phyloP scores from a whole-genome alignment of 2,797 vertebrate genomes.

The Eulemur coronatus region DNA sequence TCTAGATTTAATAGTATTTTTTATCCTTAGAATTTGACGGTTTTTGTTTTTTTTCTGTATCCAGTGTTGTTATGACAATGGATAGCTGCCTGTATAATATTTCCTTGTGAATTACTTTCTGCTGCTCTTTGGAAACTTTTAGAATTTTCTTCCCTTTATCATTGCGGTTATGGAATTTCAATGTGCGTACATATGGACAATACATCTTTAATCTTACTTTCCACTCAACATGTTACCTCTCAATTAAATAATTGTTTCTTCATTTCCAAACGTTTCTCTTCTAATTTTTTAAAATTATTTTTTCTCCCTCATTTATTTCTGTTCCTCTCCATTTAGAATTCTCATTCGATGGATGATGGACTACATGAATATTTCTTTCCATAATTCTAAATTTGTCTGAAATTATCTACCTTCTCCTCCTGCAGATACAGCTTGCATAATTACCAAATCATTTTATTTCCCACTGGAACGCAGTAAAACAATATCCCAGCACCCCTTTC shows the following conservation, averaged over 20 bases:
- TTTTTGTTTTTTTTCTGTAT: background rate
- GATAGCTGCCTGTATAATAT: background rate
- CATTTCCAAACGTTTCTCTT: background rate
- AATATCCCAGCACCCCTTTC: background rate
- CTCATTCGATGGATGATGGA: background rate
- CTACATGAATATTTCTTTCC: background rate
- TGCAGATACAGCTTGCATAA: background rate
- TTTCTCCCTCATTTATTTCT: background rate
- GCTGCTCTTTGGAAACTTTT: background rate
- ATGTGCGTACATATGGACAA: background rate
- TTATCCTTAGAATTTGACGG: background rate
- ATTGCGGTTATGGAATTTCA: background rate
- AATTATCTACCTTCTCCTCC: background rate
- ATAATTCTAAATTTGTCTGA: background rate
- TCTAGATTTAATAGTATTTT: background rate
- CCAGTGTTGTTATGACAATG: background rate
- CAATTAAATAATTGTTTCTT: background rate
- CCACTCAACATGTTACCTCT: background rate
- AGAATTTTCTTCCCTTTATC: background rate
- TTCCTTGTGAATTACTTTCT: background rate
- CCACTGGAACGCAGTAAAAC: background rate
- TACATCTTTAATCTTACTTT: background rate
- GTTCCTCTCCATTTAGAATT: background rate
- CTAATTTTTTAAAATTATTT: background rate
- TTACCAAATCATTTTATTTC: background rate